Evolutionary conservation across 2,797 vertebrate genomes (phyloP).

Genomic region (Pelobates cultripes): DNA sequence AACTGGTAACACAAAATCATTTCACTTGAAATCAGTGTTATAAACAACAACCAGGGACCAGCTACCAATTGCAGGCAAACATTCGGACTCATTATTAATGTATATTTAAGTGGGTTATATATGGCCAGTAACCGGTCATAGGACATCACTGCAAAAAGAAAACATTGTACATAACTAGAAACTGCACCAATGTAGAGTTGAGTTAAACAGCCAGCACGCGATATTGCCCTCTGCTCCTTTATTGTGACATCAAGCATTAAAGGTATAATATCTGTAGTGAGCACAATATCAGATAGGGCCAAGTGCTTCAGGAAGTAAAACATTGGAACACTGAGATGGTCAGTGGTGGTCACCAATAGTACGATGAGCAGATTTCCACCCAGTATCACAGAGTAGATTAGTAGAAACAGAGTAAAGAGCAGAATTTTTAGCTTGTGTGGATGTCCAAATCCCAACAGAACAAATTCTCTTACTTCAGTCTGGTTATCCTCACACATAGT

Average conservation of each 20-base stretch:
- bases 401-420: constrained; percentile 15
- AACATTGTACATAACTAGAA: constrained; percentile 19
- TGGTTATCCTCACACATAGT: constrained; percentile 7
- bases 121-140: constrained; percentile 38
- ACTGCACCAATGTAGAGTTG: constrained; percentile 9
- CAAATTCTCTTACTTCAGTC: constrained; percentile 3
- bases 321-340: constrained; percentile 18
- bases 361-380: constrained; percentile 37
- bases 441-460: constrained; percentile 22
- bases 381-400: constrained; percentile 3
- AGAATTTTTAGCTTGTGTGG: neutral
- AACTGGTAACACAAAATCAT: neutral
- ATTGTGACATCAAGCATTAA: constrained; percentile 11
- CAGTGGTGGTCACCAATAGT: neutral
- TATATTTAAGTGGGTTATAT: constrained; percentile 26
- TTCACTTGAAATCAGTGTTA: constrained; percentile 11
- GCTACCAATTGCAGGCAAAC: neutral
- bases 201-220: neutral
- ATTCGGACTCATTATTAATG: constrained; percentile 5
- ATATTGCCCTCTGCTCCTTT: neutral
- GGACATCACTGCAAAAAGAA: constrained; percentile 31
- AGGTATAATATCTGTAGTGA: constrained; percentile 18
- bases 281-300: constrained; percentile 8
- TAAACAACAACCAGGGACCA: constrained; percentile 10
- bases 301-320: constrained; percentile 32